These are phyloP conservation scores for Catotricha subobsoleta DNA, from an alignment of 2,888 invertebrate genomes.

Conservation along the genomic window DNA sequence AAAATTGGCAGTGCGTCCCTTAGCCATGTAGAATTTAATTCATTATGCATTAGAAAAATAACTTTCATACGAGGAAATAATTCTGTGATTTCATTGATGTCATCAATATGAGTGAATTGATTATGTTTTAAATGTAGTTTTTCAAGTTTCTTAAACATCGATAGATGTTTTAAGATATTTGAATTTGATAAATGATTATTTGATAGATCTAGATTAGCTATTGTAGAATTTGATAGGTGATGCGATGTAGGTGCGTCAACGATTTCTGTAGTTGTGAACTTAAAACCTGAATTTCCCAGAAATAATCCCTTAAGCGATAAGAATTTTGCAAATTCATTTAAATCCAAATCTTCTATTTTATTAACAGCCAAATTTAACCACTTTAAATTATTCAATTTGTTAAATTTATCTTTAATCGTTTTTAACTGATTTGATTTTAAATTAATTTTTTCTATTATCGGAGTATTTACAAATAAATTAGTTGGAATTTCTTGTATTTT, in stretches of 20 bases:
- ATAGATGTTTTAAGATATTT: neutral
- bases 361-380: neutral
- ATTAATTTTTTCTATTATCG: neutral
- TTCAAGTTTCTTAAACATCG: neutral
- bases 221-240: neutral
- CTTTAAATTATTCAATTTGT: neutral
- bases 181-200: constrained; percentile 1
- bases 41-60: too few species aligned
- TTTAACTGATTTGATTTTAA: neutral
- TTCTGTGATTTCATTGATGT: neutral
- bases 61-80: too few species aligned
- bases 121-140: neutral
- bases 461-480: neutral
- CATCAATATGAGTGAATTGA: neutral
- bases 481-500: neutral
- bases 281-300: too few species aligned
- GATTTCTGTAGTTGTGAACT: too few species aligned
- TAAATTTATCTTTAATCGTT: neutral
- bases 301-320: too few species aligned
- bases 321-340: too few species aligned
- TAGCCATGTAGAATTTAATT: too few species aligned
- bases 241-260: too few species aligned
- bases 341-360: neutral
- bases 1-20: too few species aligned
- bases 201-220: neutral